These are phyloP conservation scores for Ceratosolen solmsi DNA, from an alignment of 1,140 invertebrate genomes.

Conservation along the genomic window DNA sequence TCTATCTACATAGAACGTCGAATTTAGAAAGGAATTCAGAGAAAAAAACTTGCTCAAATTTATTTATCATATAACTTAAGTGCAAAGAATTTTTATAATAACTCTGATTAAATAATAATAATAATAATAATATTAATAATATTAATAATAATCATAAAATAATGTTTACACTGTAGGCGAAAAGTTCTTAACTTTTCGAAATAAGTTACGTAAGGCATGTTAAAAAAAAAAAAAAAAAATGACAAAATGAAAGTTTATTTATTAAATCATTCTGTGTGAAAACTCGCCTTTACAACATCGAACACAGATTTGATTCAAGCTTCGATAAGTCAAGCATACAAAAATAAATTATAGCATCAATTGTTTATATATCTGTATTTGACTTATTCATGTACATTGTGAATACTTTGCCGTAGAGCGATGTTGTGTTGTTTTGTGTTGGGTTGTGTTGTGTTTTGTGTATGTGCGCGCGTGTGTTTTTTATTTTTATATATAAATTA, in stretches of 20 bases:
- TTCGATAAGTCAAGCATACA: constrained; percentile 42
- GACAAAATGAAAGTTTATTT: neutral
- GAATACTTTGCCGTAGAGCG: constrained; percentile 39
- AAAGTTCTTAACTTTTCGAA: constrained; percentile 40
- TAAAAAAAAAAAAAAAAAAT: constrained; percentile 26
- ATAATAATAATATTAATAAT: constrained; percentile 5
- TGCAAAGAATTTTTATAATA: constrained; percentile 11
- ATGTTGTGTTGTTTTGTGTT: too few relatives aligned
- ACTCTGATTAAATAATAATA: constrained; percentile 4
- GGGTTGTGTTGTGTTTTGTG: too few relatives aligned
- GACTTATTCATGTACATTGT: constrained; percentile 27
- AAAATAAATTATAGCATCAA: constrained; percentile 49
- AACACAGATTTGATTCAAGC: constrained; percentile 36
- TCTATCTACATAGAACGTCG: constrained; percentile 10
- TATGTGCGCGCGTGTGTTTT: neutral
- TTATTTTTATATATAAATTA: constrained; percentile 45
- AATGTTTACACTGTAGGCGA: constrained; percentile 7
- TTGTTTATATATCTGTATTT: constrained; percentile 30
- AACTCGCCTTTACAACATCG: constrained; percentile 6
- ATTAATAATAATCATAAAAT: constrained; percentile 29
- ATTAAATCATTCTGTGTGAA: neutral
- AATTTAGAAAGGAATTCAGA: constrained; percentile 13
- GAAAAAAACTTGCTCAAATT: neutral
- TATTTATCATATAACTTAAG: constrained; percentile 8
- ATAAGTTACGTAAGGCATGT: constrained; percentile 33